Evolutionary conservation across 2,888 invertebrate species (phyloP).

Genomic region (Allygus modestus): DNA sequence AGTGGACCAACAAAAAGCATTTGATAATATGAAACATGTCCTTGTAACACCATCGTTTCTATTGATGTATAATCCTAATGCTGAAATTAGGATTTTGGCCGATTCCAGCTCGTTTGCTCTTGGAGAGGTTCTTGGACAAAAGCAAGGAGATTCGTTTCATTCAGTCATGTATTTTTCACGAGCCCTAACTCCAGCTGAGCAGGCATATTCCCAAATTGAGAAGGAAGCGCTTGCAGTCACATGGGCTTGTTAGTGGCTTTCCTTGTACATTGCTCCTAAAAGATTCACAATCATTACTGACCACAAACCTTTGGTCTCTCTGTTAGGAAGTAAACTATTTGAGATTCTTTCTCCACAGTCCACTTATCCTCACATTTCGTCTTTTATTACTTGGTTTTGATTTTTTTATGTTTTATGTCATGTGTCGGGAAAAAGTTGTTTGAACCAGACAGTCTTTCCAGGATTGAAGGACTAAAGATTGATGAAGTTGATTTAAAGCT

Average conservation of each 20-base stretch:
- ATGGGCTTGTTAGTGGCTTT: constrained; percentile 72
- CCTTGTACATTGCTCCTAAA: constrained; percentile 72
- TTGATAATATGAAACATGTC: background rate
- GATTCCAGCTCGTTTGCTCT: constrained; percentile 69
- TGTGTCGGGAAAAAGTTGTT: constrained; percentile 71
- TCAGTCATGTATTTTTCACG: constrained; percentile 58
- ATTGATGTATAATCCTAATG: constrained; percentile 64
- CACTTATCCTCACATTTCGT: constrained; percentile 71
- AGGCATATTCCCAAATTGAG: constrained; percentile 62
- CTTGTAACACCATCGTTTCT: constrained; percentile 9
- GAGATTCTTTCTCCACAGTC: constrained; percentile 72
- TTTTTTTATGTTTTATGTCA: constrained; percentile 70
- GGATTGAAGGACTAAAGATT: background rate
- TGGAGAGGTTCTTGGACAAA: constrained; percentile 71
- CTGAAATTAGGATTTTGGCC: constrained; percentile 68
- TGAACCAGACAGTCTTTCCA: constrained; percentile 60
- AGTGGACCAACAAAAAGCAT: background rate
- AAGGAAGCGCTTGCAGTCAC: constrained; percentile 66
- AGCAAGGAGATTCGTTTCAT: constrained; percentile 61
- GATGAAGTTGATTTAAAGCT: background rate
- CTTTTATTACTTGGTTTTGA: constrained; percentile 71
- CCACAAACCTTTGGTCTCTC: constrained; percentile 72
- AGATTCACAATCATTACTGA: constrained; percentile 72
- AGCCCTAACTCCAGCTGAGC: constrained; percentile 57
- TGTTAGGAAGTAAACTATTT: constrained; percentile 72